A percentile compares a stretch with the other conserved stretches of the same genome.
phyloP scores from a whole-genome alignment of 2,113 vertebrate species.

The Chloebia gouldiae region DNA sequence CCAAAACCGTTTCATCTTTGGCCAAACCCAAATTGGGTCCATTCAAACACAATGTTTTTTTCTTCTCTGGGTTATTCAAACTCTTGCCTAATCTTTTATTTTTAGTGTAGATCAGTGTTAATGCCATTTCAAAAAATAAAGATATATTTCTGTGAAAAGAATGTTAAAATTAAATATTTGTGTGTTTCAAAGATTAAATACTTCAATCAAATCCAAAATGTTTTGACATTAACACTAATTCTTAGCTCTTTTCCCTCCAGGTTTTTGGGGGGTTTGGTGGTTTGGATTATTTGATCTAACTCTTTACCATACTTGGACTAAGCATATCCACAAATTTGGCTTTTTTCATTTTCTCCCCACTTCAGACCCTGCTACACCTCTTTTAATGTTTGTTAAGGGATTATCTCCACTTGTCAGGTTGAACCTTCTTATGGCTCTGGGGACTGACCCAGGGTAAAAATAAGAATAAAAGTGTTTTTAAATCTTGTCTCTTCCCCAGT shows the following conservation, averaged over 20 bases:
- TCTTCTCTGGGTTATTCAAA: background rate
- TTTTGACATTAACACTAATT: background rate
- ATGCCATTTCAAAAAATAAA: constrained; percentile 22
- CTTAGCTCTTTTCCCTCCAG: background rate
- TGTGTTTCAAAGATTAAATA: background rate
- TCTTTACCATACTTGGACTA: background rate
- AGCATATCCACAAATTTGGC: background rate
- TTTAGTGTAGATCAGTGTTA: background rate
- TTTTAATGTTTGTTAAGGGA: background rate
- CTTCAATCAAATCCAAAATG: background rate
- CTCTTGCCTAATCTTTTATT: background rate
- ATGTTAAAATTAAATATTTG: background rate
- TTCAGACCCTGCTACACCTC: background rate
- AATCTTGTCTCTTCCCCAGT: background rate
- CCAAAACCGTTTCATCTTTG: background rate
- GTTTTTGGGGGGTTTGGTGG: background rate
- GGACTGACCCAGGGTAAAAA: background rate
- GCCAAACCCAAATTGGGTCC: background rate
- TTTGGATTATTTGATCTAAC: background rate
- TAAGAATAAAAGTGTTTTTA: background rate
- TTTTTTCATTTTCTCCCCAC: background rate
- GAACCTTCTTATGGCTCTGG: background rate
- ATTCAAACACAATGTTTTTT: background rate
- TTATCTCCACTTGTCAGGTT: background rate
- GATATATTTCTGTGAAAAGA: background rate